Conservation (phyloP, 2,888 invertebrate genomes). For the Morpho helenor region DNA sequence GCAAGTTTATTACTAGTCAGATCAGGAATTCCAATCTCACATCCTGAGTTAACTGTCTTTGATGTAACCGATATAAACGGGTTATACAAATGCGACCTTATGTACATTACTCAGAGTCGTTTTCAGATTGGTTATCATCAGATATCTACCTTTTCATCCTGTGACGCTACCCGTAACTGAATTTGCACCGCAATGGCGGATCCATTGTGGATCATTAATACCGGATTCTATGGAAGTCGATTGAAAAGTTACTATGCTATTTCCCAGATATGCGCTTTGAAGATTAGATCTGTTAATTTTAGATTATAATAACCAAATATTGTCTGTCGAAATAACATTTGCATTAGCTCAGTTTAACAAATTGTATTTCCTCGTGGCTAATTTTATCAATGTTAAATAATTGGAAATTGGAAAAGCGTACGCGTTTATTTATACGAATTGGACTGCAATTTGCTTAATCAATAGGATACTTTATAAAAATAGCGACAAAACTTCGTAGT, state of each 20-base stretch:
- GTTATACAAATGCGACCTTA: conserved; percentile 34
- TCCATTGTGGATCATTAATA: conserved; percentile 40
- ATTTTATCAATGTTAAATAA: conserved; percentile 4
- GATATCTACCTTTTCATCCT: conserved; percentile 27
- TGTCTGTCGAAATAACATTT: conserved; percentile 15
- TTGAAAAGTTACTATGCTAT: conserved; percentile 31
- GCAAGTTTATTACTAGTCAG: conserved; percentile 75
- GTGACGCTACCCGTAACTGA: conserved; percentile 32
- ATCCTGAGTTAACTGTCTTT: conserved; percentile 69
- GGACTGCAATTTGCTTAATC: not conserved
- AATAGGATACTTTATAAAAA: not conserved
- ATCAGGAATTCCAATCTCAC: conserved; percentile 76
- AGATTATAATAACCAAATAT: conserved; percentile 23
- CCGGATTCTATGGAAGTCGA: conserved; percentile 36
- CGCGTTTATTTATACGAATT: not conserved
- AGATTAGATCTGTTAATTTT: conserved; percentile 26
- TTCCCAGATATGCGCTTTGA: conserved; percentile 28
- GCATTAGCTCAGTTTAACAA: conserved; percentile 11
- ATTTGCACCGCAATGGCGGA: conserved; percentile 39
- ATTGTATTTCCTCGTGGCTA: conserved; percentile 2
- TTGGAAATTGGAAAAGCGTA: not conserved
- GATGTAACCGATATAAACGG: conserved; percentile 50
- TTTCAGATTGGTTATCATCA: conserved; percentile 25
- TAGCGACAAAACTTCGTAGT: too few relatives aligned
- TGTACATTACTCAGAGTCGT: conserved; percentile 30